Evolutionary conservation across 2,888 invertebrate genomes (phyloP), one percentile per base, ranked within the genome.

Genomic region (Cotesia congregata): DNA sequence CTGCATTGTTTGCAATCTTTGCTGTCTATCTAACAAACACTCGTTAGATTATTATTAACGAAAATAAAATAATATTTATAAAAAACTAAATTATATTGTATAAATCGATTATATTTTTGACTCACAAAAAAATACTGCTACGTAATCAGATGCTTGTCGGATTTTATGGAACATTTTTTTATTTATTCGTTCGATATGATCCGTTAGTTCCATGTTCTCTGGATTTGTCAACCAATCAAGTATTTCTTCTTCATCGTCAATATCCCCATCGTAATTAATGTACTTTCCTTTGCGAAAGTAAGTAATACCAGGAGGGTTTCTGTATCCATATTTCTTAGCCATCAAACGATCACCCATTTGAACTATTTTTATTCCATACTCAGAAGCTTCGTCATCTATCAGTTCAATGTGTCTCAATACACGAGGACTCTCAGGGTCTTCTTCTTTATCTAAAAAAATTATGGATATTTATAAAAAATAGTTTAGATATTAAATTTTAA

Each of bases 1-100:
- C 95, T 95, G 88, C 97, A 97, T 90, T 97, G 97, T 90, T 97
- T 97, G 91, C 97, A 97, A 91, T 97, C 97, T 92, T 95, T 95
- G 92, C 96, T 96, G 91, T 97, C 97, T 97, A 91, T 93, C 93
- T 90, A 91, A 78, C 77, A 64, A 79, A 78, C 76, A 75, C 78
- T 77, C 75, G 60, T 64, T 77, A 68, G 50, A 71, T 75, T 65
- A 38, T 59, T 6, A 40, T 41, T 39, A 60, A 15, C 65, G 50
- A 50, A 50, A 50, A 50, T 50, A 9, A 62, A 62, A 62, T 5
- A 17, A 17, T 64, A 12, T 30, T 30, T 30, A 61, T 60, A 40
- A 30, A 38, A 68, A 67, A 39, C 62, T 20, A 38, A 70, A 62
- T 17, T 59, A 68, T 15, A 73, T 62, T 38, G 41, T 62, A 5